Percentiles rank a stretch among this genome's conserved stretches.
Conservation (phyloP, 2,888 invertebrate genomes). For the Apodemia hepburni region DNA sequence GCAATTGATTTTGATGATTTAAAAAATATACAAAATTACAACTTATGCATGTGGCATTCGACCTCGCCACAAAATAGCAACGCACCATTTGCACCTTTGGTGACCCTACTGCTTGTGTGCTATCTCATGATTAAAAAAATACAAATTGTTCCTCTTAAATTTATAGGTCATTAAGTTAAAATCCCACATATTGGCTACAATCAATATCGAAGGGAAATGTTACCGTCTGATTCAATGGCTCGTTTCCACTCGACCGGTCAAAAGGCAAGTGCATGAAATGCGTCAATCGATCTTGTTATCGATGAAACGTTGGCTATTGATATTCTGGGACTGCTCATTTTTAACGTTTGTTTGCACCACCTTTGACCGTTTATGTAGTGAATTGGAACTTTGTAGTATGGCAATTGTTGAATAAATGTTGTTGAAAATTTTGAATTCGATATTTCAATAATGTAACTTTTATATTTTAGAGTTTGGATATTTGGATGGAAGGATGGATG, state of each 20-base stretch:
- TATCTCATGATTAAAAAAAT: no score
- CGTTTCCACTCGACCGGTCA: constrained; percentile 28
- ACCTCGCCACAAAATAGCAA: no score
- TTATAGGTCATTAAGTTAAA: no score
- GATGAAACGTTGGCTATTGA: constrained; percentile 15
- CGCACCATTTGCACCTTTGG: no score
- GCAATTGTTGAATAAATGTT: not conserved
- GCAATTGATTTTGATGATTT: no score
- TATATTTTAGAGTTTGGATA: no score
- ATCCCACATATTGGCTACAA: not conserved
- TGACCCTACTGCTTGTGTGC: no score
- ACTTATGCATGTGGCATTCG: no score
- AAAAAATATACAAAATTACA: no score
- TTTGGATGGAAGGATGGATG: no score
- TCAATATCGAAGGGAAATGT: constrained; percentile 2
- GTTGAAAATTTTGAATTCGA: not conserved
- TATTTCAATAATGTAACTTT: no score
- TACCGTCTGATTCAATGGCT: constrained; percentile 10
- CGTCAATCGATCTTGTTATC: constrained; percentile 27
- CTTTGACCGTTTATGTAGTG: not conserved
- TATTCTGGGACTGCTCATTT: not conserved
- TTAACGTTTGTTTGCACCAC: not conserved
- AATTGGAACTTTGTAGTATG: not conserved
- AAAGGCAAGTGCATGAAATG: constrained; percentile 25
- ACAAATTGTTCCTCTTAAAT: no score